These are phyloP conservation scores for Drosophila orena DNA, from an alignment of 1,140 invertebrate genomes.

Conservation along the genomic window DNA sequence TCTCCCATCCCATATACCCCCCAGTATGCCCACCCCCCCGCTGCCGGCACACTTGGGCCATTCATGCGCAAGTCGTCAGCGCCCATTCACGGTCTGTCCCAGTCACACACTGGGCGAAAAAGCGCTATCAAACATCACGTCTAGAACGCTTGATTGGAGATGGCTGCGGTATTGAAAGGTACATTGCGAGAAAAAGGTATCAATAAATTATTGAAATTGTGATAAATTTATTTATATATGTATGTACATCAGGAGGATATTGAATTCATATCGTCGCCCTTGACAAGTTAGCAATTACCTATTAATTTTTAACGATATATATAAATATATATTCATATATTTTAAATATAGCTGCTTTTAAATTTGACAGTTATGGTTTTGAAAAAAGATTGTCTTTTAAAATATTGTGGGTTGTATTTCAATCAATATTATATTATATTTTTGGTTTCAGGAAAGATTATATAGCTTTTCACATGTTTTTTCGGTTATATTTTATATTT, in stretches of 20 bases:
- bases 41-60: constrained; percentile 66
- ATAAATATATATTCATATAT: too few relatives aligned
- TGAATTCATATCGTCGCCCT: not conserved
- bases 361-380: too few relatives aligned
- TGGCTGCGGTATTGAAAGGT: constrained; percentile 3
- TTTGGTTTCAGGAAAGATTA: not conserved
- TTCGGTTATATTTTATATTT: not conserved
- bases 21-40: not conserved
- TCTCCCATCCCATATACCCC: not conserved
- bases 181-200: constrained; percentile 4
- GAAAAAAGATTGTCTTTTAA: too few relatives aligned
- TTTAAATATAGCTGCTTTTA: too few relatives aligned
- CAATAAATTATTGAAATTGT: too few relatives aligned
- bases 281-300: not conserved
- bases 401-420: too few relatives aligned
- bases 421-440: not conserved
- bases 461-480: not conserved
- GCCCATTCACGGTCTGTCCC: constrained; percentile 69
- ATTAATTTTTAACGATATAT: too few relatives aligned
- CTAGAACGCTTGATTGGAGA: constrained; percentile 19
- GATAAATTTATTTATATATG: too few relatives aligned
- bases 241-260: too few relatives aligned
- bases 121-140: constrained; percentile 16
- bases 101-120: constrained; percentile 39
- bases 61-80: constrained; percentile 79